Percentiles rank a stretch among this genome's conserved stretches.
phyloP scores from a whole-genome alignment of 2,888 invertebrate species.

The Laothoe populi region DNA sequence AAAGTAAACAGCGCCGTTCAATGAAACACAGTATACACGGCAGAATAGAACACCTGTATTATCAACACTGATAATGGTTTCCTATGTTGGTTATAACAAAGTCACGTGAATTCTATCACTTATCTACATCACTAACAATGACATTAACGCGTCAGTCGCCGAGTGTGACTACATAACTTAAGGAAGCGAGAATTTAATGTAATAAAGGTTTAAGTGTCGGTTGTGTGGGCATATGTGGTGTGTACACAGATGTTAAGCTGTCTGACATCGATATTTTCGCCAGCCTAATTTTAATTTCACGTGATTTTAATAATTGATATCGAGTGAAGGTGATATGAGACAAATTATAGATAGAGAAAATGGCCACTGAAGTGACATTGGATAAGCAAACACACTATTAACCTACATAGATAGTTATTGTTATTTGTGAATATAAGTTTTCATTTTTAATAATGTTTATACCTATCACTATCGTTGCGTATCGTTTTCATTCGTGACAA shows the following conservation, averaged over 20 bases:
- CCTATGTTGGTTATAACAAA: slow-evolving; percentile 15
- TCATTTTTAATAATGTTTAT: too few species aligned
- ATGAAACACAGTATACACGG: not conserved
- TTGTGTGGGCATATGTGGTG: slow-evolving; percentile 2
- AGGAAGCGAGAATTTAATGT: not conserved
- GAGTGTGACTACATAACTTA: not conserved
- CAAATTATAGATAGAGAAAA: too few species aligned
- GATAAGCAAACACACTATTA: too few species aligned
- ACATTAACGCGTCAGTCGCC: not conserved
- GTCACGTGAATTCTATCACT: slow-evolving; percentile 28
- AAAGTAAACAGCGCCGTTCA: not conserved
- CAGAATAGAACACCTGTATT: not conserved
- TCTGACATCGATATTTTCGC: not conserved
- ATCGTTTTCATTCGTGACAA: too few species aligned
- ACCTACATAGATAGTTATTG: too few species aligned
- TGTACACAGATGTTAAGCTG: slow-evolving; percentile 5
- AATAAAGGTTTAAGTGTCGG: not conserved
- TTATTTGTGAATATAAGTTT: too few species aligned
- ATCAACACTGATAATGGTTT: slow-evolving; percentile 24
- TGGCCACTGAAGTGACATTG: too few species aligned
- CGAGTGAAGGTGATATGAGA: too few species aligned
- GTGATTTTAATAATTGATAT: too few species aligned
- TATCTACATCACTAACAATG: slow-evolving; percentile 6
- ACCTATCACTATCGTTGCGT: too few species aligned
- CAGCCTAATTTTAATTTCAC: not conserved